Evolutionary conservation across 2,888 invertebrate genomes (phyloP), one percentile per base, ranked within the genome.

Genomic region (Entomobrya multifasciata): DNA sequence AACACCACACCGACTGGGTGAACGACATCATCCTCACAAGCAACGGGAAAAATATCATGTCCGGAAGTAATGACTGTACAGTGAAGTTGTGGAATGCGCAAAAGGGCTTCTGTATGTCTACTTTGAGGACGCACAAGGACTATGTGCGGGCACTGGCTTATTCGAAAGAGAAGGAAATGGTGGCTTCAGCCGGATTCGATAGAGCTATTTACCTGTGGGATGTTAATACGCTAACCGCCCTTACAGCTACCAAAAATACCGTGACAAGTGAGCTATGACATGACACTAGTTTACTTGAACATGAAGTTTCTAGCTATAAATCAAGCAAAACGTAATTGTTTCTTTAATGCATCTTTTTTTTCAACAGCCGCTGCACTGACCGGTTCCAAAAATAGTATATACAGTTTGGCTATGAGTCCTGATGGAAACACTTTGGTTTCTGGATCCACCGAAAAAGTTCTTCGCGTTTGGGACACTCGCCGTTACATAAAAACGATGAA

Each of bases 21-120:
- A 99, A 99, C 93, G 99, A 99, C 93, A 98, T 99, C 92, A 97
- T 99, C 52, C 94, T 99, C 36, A 99, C 99, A 92, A 99, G 99
- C 93, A 97, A 97, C 90, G 99, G 99, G 49, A 96, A 97, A 93
- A 98, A 99, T 93, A 95, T 99, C 91, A 99, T 99, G 92, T 99
- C 99, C 88, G 99, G 99, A 5, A 99, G 99, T 92, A 98, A 98
- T 89, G 99, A 99, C 93, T 99, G 99, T 22, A 99, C 99, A 60
- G 99, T 99, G 0, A 99, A 99, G 93, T 98, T 99, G 87, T 99
- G 99, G 99, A 99, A 99, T 93, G 98, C 99, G 17, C 97, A 98
- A 91, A 99, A 99, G 94, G 99, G 99, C 10, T 99, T 98, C 92
- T 99, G 99, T 92, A 98, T 99, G 98, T 99, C 99, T 0, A 99